Evolutionary conservation across 2,113 vertebrate species (phyloP), one percentile per base, ranked within the genome.

Genomic region (Pao palembangensis): DNA sequence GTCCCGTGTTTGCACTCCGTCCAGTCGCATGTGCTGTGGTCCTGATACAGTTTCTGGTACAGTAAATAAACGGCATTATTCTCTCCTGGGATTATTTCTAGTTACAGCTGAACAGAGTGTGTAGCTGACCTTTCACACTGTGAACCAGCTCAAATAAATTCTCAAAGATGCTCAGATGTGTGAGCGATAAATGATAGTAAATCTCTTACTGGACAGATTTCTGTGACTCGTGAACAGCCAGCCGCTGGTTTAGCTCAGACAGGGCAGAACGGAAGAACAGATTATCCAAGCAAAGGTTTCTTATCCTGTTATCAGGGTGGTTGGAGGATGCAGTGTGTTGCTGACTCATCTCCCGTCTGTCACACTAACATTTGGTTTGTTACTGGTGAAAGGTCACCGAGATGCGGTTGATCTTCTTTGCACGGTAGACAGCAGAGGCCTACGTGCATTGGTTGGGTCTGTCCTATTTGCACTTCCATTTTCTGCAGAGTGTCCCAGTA

Each of bases 291-390:
- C 61, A 57, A 64, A 54, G 68, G 55, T 41, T 67, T 56, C 53
- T 61, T 54, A 23, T 74, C 64, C 64, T 74, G 61, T 75, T 71
- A 57, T 76, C 72, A 28, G 60, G 28, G 58, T 18, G 59, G 14
- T 75, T 64, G 61, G 34, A 72, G 61, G 76, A 73, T 57, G 56
- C 70, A 34, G 21, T 1, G 16, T 18, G 44, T 18, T 60, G 73
- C 66, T 64, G 70, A 80, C 57, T 72, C 54, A 56, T 67, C 53
- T 70, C 49, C 63, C 60, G 31, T 73, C 71, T 69, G 76, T 58
- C 65, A 55, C 43, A 18, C 25, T 50, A 61, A 46, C 43, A 61
- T n/a, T 54, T 38, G 43, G 34, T 12, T 19, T 17, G 65, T 52
- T 54, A 38, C 14, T 41, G 20, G 51, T 56, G 51, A 28, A 61